Evolutionary conservation across 2,888 invertebrate species (phyloP), one percentile per base, ranked within the genome.

Genomic region (Amblyteles armatorius): DNA sequence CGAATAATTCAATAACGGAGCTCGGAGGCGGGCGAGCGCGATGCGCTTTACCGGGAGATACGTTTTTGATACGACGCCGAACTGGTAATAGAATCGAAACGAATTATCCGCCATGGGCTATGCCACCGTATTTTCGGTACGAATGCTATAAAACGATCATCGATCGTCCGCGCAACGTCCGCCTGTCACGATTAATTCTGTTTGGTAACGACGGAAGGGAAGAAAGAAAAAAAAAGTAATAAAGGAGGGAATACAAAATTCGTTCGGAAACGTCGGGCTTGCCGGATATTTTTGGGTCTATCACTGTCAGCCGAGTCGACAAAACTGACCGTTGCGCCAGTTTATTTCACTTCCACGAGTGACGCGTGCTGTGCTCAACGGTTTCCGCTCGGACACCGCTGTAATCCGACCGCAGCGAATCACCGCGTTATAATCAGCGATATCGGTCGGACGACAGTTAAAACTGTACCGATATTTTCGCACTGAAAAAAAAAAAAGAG

Each of bases 1-100:
- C 87, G 85, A 89, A 89, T 91, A 90, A 91, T 91, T 91, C 87
- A 87, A 91, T 89, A 89, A 89, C 82, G 68, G 82, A 3, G 9
- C 26, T 68, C 76, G 84, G 79, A 84, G 84, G 65, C 36, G 72
- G 57, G 73, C 80, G 79, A 63, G 33, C 79, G 63, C 79, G 85
- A 48, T 78, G 82, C 85, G 88, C 88, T 87, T 85, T 82, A 84
- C 60, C 65, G 55, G n/a, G 22, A n/a, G 65, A 65, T 83, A 79
- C 79, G 79, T 80, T 89, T 87, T 83, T 85, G 67, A 87, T 84
- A 84, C 76, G 76, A 79, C 60, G 68, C 74, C 69, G 80, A 60
- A 68, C 60, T 67, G 83, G 86, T 89, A 90, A 90, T 88, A 85
- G 86, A 89, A 91, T 91, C 90, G 88, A 80, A 88, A 87, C 87